Evolutionary conservation across 2,113 vertebrate genomes (phyloP), one percentile per base, ranked within the genome.

Genomic region (Saccopteryx bilineata): DNA sequence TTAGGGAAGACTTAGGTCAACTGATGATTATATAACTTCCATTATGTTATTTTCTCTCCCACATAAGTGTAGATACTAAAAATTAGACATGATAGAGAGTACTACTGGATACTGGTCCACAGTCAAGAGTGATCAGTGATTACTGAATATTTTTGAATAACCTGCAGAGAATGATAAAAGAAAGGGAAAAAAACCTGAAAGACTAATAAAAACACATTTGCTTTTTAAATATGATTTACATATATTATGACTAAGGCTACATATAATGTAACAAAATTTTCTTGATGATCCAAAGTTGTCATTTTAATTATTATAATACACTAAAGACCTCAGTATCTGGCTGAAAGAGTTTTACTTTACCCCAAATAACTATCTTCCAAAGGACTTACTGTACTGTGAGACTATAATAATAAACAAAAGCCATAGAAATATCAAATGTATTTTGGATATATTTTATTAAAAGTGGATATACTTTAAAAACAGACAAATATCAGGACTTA

Each of bases 401-500:
- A 69, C 13, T 31, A 46, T 46, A 86, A 60, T 23, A 60, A 81
- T 39, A 91, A 83, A 50, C 8, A 72, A 48, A 61, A 46, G 9
- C 63, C 54, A 75, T 28, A 74, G 33, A 92, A 88, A 75, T 66
- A 65, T 26, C 11, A 7, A 23, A 69, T 69, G 3, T n/a, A 74
- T 48, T 68, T 78, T 84, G 48, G 13, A 68, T 65, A 68, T 1
- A 63, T 58, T 91, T 63, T 86, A 80, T 80, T 54, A 68, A 95
- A 84, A 68, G 65, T n/a, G 2, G 89, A 21, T 79, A 10, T 46
- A 66, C 56, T 54, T 93, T 72, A 60, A 24, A 81, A 96, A 86
- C 3, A 66, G 52, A 50, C 21, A 94, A 88, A 31, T 14, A 85
- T 66, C 31, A 69, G 11, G 6, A 23, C 11, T 69, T 72, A 81